Conservation (phyloP, 2,888 invertebrate genomes). For the Dryomyza anilis region DNA sequence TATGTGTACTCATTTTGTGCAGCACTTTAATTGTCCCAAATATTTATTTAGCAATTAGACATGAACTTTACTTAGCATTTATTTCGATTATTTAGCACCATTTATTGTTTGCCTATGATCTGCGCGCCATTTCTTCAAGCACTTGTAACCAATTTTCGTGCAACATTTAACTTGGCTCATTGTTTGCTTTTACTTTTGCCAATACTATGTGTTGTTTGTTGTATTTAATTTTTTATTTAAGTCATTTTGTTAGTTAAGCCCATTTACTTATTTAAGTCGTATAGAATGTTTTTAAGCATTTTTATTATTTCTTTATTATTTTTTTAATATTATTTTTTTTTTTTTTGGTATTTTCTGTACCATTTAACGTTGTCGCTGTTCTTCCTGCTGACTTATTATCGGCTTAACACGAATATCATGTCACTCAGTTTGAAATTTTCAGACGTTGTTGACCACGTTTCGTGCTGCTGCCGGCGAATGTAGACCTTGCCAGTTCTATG, state of each 20-base stretch:
- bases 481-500: too few species aligned
- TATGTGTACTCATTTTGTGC: too few species aligned
- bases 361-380: neutral
- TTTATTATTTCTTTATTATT: neutral
- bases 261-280: neutral
- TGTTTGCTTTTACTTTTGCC: slow-evolving; percentile 12
- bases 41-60: slow-evolving; percentile 18
- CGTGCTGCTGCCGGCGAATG: too few species aligned
- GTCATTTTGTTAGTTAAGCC: neutral
- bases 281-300: neutral
- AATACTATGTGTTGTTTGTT: neutral
- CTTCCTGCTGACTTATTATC: neutral
- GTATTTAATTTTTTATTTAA: neutral
- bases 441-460: too few species aligned
- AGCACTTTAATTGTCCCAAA: too few species aligned
- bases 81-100: neutral
- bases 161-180: neutral
- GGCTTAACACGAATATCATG: neutral
- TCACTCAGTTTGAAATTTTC: neutral
- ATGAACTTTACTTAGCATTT: neutral
- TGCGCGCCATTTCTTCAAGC: neutral
- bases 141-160: too few species aligned
- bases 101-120: neutral
- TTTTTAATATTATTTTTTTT: neutral
- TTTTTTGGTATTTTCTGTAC: neutral